Evolutionary conservation across 2,797 vertebrate species (phyloP).

Genomic region (Epinephelus coioides): DNA sequence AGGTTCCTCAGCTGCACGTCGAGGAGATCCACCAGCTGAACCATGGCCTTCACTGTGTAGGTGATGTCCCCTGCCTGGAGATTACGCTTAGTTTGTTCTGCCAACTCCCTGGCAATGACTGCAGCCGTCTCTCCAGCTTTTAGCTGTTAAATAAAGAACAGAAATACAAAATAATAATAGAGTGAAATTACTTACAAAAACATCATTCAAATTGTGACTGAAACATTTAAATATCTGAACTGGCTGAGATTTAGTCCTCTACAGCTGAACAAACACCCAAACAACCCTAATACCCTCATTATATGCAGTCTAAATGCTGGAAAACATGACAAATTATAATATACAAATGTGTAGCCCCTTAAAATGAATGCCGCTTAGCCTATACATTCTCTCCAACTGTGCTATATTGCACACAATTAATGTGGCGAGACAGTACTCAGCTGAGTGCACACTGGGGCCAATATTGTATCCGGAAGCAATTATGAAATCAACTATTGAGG

Average conservation of each 20-base stretch:
- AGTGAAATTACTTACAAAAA: background rate
- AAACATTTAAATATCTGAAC: background rate
- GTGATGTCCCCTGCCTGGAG: slow-evolving; percentile 95
- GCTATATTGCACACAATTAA: slow-evolving; percentile 68
- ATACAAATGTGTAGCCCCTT: slow-evolving; percentile 32
- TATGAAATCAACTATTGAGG: slow-evolving; percentile 75
- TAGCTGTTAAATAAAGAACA: slow-evolving; percentile 81
- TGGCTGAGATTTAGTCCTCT: background rate
- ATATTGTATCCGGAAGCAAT: slow-evolving; percentile 76
- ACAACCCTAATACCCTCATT: background rate
- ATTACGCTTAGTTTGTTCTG: slow-evolving; percentile 94
- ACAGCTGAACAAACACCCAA: slow-evolving; percentile 13
- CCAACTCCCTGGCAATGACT: slow-evolving; percentile 95
- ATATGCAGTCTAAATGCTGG: slow-evolving; percentile 14
- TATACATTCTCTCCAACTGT: slow-evolving; percentile 47
- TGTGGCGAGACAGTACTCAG: slow-evolving; percentile 48
- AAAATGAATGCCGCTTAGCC: slow-evolving; percentile 60
- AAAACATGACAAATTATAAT: slow-evolving; percentile 53
- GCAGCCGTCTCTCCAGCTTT: slow-evolving; percentile 95
- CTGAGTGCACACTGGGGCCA: slow-evolving; percentile 57
- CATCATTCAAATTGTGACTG: background rate
- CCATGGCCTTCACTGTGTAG: slow-evolving; percentile 95
- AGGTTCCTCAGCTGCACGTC: slow-evolving; percentile 96
- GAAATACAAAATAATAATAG: background rate
- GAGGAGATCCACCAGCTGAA: slow-evolving; percentile 95